These are phyloP conservation scores for Heterocephalus glaber DNA, from an alignment of 2,113 vertebrate genomes.

Conservation along the genomic window DNA sequence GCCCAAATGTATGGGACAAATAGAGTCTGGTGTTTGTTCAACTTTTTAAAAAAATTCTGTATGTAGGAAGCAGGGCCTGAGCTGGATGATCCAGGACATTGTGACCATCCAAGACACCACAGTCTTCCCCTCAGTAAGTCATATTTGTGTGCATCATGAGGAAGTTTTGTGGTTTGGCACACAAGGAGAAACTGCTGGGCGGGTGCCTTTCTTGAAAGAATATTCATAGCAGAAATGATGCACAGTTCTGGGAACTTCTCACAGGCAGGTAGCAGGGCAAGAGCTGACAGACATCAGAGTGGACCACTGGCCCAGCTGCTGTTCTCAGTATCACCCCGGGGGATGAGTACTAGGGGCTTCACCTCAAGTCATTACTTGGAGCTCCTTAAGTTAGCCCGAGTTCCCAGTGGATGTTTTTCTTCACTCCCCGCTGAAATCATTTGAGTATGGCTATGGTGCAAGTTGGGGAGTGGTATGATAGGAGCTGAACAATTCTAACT, in stretches of 20 bases:
- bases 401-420: constrained; percentile 56
- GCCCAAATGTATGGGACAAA: background rate
- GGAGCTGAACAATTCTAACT: constrained; percentile 3
- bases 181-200: background rate
- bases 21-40: background rate
- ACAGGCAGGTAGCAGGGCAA: background rate
- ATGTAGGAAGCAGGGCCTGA: background rate
- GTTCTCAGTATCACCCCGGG: background rate
- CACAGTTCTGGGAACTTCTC: constrained; percentile 35
- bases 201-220: background rate
- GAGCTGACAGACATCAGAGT: background rate
- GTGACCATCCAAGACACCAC: background rate
- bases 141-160: background rate
- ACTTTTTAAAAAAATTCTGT: background rate
- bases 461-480: background rate
- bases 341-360: background rate
- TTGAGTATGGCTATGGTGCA: background rate
- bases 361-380: background rate
- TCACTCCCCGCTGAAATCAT: constrained; percentile 33
- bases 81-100: background rate
- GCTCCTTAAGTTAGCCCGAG: background rate
- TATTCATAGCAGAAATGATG: background rate
- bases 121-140: background rate
- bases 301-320: background rate
- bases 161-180: background rate